A percentile compares a stretch with the other conserved stretches of the same genome.
Evolutionary conservation across 2,797 vertebrate species (phyloP).

Genomic region (Muraenolepis orangiensis): DNA sequence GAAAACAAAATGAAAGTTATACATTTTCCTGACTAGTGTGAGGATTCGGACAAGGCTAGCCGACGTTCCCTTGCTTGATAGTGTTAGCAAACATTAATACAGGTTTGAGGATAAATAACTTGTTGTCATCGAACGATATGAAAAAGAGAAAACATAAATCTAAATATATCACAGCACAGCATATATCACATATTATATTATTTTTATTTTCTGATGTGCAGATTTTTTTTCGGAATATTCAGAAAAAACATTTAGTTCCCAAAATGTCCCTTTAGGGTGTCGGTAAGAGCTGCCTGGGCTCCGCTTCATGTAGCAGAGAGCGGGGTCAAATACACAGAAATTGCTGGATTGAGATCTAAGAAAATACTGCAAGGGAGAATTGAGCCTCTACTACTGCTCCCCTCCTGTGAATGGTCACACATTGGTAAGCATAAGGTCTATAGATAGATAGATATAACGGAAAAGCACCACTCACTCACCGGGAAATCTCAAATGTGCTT

Average conservation of each 20-base stretch:
- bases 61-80: too few species aligned
- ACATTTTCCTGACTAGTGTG: too few species aligned
- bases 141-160: too few species aligned
- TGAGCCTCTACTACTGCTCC: slow-evolving; percentile 19
- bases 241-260: too few species aligned
- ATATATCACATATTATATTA: too few species aligned
- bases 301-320: background rate
- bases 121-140: too few species aligned
- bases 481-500: background rate
- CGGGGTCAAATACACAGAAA: slow-evolving; percentile 48
- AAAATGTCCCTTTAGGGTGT: too few species aligned
- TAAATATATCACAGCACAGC: too few species aligned
- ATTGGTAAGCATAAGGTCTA: slow-evolving; percentile 30
- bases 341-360: slow-evolving; percentile 27
- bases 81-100: too few species aligned
- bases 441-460: slow-evolving; percentile 8
- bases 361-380: slow-evolving; percentile 26
- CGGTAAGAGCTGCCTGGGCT: background rate
- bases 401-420: slow-evolving; percentile 29
- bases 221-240: background rate
- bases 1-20: too few species aligned
- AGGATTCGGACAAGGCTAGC: too few species aligned
- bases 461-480: background rate
- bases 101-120: too few species aligned
- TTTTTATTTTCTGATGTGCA: slow-evolving; percentile 7